Evolutionary conservation across 2,888 invertebrate genomes (phyloP), one percentile per base, ranked within the genome.

Genomic region (Agriotes lineatus): DNA sequence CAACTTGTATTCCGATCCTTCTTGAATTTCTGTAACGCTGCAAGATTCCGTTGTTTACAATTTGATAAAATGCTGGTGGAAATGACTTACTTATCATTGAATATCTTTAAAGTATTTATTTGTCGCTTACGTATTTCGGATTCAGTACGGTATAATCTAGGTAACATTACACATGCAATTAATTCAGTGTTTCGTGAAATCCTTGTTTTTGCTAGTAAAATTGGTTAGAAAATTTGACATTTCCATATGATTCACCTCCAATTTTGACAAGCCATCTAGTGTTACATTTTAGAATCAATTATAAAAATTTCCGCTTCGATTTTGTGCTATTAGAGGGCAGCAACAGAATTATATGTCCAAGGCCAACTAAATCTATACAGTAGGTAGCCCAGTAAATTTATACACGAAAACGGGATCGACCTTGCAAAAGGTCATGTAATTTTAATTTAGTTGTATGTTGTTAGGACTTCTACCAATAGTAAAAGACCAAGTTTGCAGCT

Each of bases 51-150:
- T 45, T 44, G 4, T 52, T 52, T 12, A 25, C 1, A 20, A 18
- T n/a, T 12, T 33, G 1, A 54, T n/a, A 33, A 19, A 16, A 33
- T 10, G 2, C 35, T 16, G 50, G 2, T 35, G 7, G 33, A n/a
- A n/a, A 18, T 14, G 52, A 80, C 87, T 87, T 85, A 91, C 90
- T 93, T 90, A 76, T 92, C 93, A 82, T 94, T 94, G 80, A 94
- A 94, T 76, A 94, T 88, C 85, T 93, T 93, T 73, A 94, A 82
- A 3, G 94, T 94, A 80, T 93, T 92, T 74, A 94, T 93, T 86
- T 94, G 94, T 22, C 90, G 88, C 83, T 90, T 91, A 80, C 91
- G 85, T 68, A 86, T 79, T 74, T 89, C 88, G 60, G 86, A 85
- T 68, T 89, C 89, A 10, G 84, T 85, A 79, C 87, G 86, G 78